Conservation (phyloP, 2,113 vertebrate genomes). For the Phoenicopterus ruber region DNA sequence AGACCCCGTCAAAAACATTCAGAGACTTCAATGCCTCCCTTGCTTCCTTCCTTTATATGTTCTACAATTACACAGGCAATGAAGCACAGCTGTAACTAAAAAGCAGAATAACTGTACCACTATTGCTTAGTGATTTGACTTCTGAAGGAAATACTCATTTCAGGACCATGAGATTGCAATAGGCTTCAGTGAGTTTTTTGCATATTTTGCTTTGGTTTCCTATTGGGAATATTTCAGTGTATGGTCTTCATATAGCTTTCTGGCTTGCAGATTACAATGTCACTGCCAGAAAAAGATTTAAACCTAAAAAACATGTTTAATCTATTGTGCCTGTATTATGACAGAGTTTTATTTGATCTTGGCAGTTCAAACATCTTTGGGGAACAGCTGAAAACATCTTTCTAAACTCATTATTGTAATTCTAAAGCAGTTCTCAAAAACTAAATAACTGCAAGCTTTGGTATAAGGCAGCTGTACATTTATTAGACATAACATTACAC, state of each 20-base stretch:
- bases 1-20: slow-evolving; percentile 50
- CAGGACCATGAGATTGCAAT: slow-evolving; percentile 47
- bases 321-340: no score
- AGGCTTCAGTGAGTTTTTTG: slow-evolving; percentile 31
- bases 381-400: no score
- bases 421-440: no score
- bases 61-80: slow-evolving; percentile 17
- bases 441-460: no score
- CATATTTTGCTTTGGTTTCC: slow-evolving; percentile 57
- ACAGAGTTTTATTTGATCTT: no score
- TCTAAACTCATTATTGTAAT: no score
- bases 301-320: no score
- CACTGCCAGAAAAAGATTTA: slow-evolving; percentile 41
- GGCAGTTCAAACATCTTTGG: no score
- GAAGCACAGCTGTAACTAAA: slow-evolving; percentile 52
- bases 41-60: slow-evolving; percentile 59
- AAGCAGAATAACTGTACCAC: background rate
- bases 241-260: slow-evolving; percentile 46
- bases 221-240: slow-evolving; percentile 40
- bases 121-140: slow-evolving; percentile 15
- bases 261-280: slow-evolving; percentile 56
- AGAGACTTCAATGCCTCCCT: slow-evolving; percentile 7
- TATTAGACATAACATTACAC: no score
- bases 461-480: no score
- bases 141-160: slow-evolving; percentile 57